A percentile compares a stretch with the other conserved stretches of the same genome.
phyloP scores from a whole-genome alignment of 2,797 vertebrate genomes.

The Phyllotis vaccarum region DNA sequence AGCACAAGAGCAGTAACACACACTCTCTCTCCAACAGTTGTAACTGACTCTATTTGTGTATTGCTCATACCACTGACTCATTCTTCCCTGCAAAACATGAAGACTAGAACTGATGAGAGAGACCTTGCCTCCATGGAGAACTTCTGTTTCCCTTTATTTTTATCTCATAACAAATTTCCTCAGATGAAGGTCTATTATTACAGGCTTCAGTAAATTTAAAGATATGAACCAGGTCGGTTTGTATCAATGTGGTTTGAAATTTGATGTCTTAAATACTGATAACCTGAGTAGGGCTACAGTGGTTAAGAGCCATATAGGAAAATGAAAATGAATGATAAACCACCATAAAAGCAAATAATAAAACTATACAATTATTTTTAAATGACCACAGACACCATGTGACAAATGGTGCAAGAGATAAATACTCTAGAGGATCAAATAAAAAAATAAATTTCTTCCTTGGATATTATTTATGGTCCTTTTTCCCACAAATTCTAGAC shows the following conservation, averaged over 20 bases:
- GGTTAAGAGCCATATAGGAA: not conserved
- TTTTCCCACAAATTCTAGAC: not conserved
- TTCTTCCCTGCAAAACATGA: not conserved
- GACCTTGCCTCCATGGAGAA: not conserved
- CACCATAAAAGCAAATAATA: conserved; percentile 44
- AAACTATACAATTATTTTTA: conserved; percentile 47
- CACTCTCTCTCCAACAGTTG: not conserved
- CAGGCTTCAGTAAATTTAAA: not conserved
- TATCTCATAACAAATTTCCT: not conserved
- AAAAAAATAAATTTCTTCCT: conserved; percentile 51
- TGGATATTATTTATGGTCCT: not conserved
- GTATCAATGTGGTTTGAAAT: not conserved
- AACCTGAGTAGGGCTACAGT: not conserved
- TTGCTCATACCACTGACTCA: not conserved
- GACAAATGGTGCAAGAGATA: conserved; percentile 13
- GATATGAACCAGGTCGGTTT: not conserved
- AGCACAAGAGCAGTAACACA: not conserved
- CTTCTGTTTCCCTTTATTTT: not conserved
- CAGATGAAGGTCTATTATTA: not conserved
- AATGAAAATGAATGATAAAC: conserved; percentile 51
- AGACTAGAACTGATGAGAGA: not conserved
- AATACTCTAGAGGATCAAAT: conserved; percentile 1
- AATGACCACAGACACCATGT: not conserved
- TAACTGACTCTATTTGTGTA: not conserved
- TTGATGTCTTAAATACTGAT: not conserved